Evolutionary conservation across 2,888 invertebrate genomes (phyloP).

Genomic region (Nymphalis c-album): DNA sequence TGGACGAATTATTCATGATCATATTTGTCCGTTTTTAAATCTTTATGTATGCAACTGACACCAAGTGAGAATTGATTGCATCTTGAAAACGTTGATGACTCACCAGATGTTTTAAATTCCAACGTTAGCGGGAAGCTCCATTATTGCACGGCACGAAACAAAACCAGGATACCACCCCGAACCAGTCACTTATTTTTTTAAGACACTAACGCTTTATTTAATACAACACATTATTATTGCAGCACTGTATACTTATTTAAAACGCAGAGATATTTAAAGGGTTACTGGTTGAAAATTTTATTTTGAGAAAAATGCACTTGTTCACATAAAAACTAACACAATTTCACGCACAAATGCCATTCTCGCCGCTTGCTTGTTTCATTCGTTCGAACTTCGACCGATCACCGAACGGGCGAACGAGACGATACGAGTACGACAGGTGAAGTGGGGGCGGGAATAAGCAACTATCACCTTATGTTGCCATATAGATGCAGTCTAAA

Average conservation of each 20-base stretch:
- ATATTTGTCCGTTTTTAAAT: slow-evolving; percentile 15
- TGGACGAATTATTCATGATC: neutral
- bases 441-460: slow-evolving; percentile 28
- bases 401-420: slow-evolving; percentile 37
- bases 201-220: slow-evolving; percentile 57
- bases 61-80: slow-evolving; percentile 28
- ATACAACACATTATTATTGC: slow-evolving; percentile 58
- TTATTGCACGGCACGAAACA: slow-evolving; percentile 71
- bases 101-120: slow-evolving; percentile 80
- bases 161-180: slow-evolving; percentile 73
- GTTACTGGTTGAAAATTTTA: slow-evolving; percentile 53
- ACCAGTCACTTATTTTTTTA: slow-evolving; percentile 62
- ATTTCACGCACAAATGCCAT: slow-evolving; percentile 75
- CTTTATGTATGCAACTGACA: slow-evolving; percentile 16
- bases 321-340: slow-evolving; percentile 72
- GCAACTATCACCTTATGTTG: slow-evolving; percentile 20
- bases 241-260: slow-evolving; percentile 45
- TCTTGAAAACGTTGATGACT: slow-evolving; percentile 70
- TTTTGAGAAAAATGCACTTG: slow-evolving; percentile 66
- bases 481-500: neutral
- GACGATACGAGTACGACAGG: slow-evolving; percentile 49
- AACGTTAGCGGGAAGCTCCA: slow-evolving; percentile 75
- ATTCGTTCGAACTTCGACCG: slow-evolving; percentile 47
- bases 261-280: slow-evolving; percentile 51
- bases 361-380: slow-evolving; percentile 57